Base-by-base conservation (phyloP, 2,888 invertebrate species). In the Noctua janthina region DNA sequence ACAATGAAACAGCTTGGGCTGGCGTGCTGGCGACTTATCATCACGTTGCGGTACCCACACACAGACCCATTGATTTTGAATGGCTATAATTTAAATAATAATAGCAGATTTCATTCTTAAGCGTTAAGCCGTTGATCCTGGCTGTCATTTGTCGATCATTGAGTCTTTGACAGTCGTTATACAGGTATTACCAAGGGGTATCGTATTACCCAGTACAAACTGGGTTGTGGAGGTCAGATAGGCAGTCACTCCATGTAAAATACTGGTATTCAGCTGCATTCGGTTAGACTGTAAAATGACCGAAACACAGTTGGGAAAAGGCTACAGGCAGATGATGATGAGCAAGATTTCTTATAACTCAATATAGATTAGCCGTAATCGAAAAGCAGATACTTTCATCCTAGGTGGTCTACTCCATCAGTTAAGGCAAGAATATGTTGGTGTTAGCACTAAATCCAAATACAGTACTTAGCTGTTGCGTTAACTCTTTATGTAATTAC, bases 401-500 rank as follows among this genome's bases (percentile, higher is more conserved):
- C 39, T 59, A 39, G 49, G 56, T 43, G 67, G 39, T 23, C 39
- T 67, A 46, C 51, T 43, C 3, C 56, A 59, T 15, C 29, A 49
- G 39, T n/a, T 43, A 54, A 20, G 29, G 46, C 79, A 49, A 59
- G 39, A 59, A 29, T 59, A 66, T 43, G 35, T 66, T 43, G 17
- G 13, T 56, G 43, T 78, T 62, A 71, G 46, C 23, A 74, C 71
- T 78, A 80, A 78, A 78, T 74, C 69, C 43, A 75, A 75, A 78
- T 56, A 74, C 67, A 54, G 69, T 76, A 77, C 62, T 76, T 72
- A 76, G 70, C 62, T 74, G 66, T 74, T 74, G 69, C 73, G 76
- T 74, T 79, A 78, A 83, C 76, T 81, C 71, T 69, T 78, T 83
- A 76, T 79, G 66, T 82, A 85, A 85, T 87, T 85, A 90, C 83